Conservation (phyloP, 2,888 invertebrate genomes). For the Pemphredon lugubris region DNA sequence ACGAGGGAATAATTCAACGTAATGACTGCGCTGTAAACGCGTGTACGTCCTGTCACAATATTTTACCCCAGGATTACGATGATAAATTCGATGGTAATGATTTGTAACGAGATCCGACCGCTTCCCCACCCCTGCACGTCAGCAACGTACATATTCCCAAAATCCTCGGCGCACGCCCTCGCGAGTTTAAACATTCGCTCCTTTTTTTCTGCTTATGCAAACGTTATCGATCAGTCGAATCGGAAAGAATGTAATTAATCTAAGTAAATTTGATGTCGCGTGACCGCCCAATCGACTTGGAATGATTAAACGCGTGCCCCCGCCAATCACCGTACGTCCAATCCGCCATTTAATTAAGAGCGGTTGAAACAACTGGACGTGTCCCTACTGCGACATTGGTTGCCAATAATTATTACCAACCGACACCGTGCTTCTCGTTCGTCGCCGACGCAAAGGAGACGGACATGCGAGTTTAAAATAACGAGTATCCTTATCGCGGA, state of each 20-base stretch:
- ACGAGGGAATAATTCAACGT: too few relatives aligned
- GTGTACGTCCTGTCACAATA: too few relatives aligned
- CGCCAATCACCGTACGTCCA: slow-evolving; percentile 7
- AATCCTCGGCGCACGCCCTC: too few relatives aligned
- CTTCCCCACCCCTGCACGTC: too few relatives aligned
- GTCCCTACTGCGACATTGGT: slow-evolving; percentile 6
- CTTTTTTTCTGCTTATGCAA: too few relatives aligned
- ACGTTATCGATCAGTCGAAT: background rate
- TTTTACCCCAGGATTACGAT: too few relatives aligned
- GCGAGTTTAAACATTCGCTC: too few relatives aligned
- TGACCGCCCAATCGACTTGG: slow-evolving; percentile 20
- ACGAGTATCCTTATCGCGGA: background rate
- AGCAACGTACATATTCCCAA: too few relatives aligned
- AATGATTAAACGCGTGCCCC: slow-evolving; percentile 11
- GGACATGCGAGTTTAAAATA: background rate
- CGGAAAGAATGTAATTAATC: slow-evolving; percentile 13
- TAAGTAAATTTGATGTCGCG: slow-evolving; percentile 24
- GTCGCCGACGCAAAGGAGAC: background rate
- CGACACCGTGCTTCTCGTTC: background rate
- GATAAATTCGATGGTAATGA: too few relatives aligned
- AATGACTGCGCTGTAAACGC: too few relatives aligned
- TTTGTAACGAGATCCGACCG: too few relatives aligned
- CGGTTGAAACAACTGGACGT: slow-evolving; percentile 21
- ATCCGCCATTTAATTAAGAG: slow-evolving; percentile 16
- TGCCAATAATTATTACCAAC: slow-evolving; percentile 4